Conservation (phyloP, 2,113 vertebrate species). For the Circaetus cinerascens region DNA sequence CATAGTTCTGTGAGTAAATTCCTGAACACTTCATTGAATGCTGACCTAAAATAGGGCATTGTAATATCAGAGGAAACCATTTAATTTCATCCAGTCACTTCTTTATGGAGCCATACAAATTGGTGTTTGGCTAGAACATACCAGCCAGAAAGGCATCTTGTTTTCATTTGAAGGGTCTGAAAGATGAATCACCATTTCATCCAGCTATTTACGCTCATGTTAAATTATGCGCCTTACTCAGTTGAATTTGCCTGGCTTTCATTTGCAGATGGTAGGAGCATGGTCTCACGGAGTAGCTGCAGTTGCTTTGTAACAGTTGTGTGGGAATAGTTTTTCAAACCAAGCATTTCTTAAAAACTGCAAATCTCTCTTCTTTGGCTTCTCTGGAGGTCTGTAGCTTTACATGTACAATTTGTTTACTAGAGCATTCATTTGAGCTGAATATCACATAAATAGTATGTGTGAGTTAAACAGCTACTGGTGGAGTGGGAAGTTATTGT, state of each 20-base stretch:
- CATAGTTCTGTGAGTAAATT: neutral
- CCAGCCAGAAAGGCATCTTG: constrained; percentile 14
- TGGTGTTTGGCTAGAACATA: neutral
- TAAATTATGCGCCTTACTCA: neutral
- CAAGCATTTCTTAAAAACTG: neutral
- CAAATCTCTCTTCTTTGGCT: neutral
- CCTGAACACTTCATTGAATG: neutral
- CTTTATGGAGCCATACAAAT: neutral
- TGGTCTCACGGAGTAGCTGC: neutral
- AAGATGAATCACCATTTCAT: neutral
- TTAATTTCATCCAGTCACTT: constrained; percentile 32
- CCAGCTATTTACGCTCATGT: neutral
- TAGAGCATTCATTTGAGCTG: neutral
- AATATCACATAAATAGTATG: neutral
- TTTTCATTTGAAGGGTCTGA: constrained; percentile 22
- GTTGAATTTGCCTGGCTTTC: neutral
- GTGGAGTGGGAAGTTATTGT: neutral
- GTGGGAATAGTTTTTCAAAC: neutral
- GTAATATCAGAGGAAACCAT: neutral
- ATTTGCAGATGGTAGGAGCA: neutral
- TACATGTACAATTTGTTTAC: neutral
- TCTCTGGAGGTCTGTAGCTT: neutral
- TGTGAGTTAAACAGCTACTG: neutral
- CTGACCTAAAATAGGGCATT: constrained; percentile 28
- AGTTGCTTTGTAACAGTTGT: neutral